Conservation (phyloP, 2,888 invertebrate species). For the Ectobius pallidus region DNA sequence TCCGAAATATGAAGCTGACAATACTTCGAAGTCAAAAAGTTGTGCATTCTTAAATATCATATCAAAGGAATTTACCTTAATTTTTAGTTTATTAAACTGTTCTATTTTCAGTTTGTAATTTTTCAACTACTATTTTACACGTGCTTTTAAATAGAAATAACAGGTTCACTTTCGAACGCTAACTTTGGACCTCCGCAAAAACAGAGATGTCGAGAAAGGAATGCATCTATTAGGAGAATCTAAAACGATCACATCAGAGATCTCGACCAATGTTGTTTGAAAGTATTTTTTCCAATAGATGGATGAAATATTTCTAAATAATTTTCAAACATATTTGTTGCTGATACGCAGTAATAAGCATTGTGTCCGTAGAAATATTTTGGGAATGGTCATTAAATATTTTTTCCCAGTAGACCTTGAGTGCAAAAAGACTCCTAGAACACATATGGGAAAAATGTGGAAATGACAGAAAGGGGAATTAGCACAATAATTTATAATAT, state of each 20-base stretch:
- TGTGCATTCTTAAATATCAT: slow-evolving; percentile 2
- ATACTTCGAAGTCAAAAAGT: slow-evolving; percentile 35
- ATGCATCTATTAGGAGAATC: slow-evolving; percentile 28
- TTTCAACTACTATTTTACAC: background rate
- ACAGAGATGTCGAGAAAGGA: slow-evolving; percentile 30
- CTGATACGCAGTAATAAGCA: background rate
- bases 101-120: background rate
- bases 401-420: background rate
- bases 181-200: slow-evolving; percentile 32
- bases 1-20: slow-evolving; percentile 55
- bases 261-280: background rate
- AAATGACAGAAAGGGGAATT: too few relatives aligned
- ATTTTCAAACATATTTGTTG: too few relatives aligned
- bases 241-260: background rate
- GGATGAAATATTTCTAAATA: background rate
- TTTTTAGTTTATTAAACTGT: background rate
- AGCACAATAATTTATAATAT: too few relatives aligned
- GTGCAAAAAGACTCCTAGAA: background rate
- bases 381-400: background rate
- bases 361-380: background rate
- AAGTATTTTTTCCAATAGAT: background rate
- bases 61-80: background rate
- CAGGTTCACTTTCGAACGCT: slow-evolving; percentile 32
- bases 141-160: background rate
- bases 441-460: too few relatives aligned